Conservation (phyloP, 2,888 invertebrate species). For the Helobdella robusta region DNA sequence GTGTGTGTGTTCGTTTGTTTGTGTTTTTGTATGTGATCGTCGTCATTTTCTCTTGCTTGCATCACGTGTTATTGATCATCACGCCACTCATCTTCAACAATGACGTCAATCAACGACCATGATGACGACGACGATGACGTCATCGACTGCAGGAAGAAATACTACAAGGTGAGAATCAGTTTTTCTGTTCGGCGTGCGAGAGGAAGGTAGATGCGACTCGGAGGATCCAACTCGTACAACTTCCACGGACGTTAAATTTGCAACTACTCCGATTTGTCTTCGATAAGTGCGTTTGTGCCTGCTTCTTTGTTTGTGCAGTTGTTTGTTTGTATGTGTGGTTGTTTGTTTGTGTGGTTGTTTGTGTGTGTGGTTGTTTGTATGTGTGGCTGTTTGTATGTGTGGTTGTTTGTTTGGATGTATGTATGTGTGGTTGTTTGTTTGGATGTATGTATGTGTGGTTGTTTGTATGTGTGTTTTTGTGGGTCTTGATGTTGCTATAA, state of each 20-base stretch:
- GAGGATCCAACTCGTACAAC: constrained; percentile 53
- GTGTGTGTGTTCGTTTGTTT: constrained; percentile 12
- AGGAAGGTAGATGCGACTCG: constrained; percentile 56
- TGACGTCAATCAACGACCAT: no score
- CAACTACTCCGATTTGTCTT: constrained; percentile 59
- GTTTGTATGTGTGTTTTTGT: not conserved
- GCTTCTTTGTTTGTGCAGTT: not conserved
- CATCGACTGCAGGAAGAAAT: constrained; percentile 52
- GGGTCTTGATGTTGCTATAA: no score
- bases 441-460: not conserved
- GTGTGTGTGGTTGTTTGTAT: not conserved
- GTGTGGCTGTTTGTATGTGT: not conserved
- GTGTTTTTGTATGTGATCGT: not conserved
- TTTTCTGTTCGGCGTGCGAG: constrained; percentile 55
- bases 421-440: not conserved
- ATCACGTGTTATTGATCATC: no score
- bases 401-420: not conserved
- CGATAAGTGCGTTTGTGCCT: constrained; percentile 52
- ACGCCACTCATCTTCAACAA: no score
- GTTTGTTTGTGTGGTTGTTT: not conserved
- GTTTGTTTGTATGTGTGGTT: no score
- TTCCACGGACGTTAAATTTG: constrained; percentile 58
- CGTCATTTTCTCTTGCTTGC: no score
- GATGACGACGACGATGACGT: not conserved
- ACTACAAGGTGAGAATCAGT: constrained; percentile 55